These are phyloP conservation scores for Porites rus DNA, from an alignment of 92 coral and sea anemone genomes.

Conservation along the genomic window DNA sequence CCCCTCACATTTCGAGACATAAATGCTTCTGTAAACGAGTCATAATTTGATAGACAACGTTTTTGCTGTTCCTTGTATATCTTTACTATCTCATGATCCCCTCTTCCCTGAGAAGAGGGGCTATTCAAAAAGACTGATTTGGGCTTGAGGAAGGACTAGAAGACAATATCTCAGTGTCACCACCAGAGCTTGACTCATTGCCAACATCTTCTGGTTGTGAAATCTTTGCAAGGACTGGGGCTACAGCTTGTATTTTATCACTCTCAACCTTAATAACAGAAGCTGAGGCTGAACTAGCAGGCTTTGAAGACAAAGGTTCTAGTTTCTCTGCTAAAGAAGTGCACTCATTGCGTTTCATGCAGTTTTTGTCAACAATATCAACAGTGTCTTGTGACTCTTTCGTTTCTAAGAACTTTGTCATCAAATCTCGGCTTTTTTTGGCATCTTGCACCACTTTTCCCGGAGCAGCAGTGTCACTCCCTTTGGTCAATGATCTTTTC, in stretches of 20 bases:
- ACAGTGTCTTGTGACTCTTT: neutral
- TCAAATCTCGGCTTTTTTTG: neutral
- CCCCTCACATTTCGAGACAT: conserved; percentile 51
- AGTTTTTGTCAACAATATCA: neutral
- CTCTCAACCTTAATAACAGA: neutral
- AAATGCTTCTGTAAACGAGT: conserved; percentile 6
- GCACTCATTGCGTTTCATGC: neutral
- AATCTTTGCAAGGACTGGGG: neutral
- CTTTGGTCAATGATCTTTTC: conserved; percentile 4
- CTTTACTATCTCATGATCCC: conserved; percentile 12
- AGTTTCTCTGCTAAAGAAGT: no score
- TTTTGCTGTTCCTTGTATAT: conserved; percentile 39
- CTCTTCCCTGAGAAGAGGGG: conserved; percentile 47
- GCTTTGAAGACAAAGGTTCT: conserved; percentile 4
- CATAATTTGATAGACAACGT: conserved; percentile 21
- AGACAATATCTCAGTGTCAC: conserved; percentile 25
- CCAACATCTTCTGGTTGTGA: conserved; percentile 6
- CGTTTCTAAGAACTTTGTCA: neutral
- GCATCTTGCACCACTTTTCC: neutral
- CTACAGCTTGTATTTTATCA: conserved; percentile 1
- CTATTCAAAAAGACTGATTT: conserved; percentile 39
- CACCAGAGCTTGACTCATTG: neutral
- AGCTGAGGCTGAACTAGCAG: neutral
- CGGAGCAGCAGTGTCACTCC: neutral
- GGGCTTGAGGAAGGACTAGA: conserved; percentile 31